Base-by-base conservation (phyloP, 2,113 vertebrate genomes). In the Pleuronectes platessa region DNA sequence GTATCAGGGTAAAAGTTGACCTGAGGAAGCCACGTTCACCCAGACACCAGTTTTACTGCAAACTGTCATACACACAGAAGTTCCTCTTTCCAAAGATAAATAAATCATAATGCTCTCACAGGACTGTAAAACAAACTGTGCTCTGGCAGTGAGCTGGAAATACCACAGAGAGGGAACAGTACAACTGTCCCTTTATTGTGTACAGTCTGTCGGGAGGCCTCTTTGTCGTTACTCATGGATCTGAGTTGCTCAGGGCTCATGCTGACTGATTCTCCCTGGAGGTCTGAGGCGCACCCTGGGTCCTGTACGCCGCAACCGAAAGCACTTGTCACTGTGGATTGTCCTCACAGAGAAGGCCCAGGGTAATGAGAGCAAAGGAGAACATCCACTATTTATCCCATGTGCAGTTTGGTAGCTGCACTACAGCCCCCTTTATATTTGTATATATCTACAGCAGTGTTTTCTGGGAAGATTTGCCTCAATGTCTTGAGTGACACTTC, bases 251-350 rank as follows among this genome's bases (percentile, higher is more conserved):
- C 37, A 11, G 51, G 79, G 18, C 65, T 49, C 60, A 66, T 27
- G 47, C 54, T 62, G 69, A 69, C 72, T 77, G 66, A 88, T 76
- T 66, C 51, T 87, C 71, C 84, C 68, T 23, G 23, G 73, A 86
- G 83, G 78, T 83, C 83, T 49, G 27, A 55, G 51, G 20, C 51
- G 3, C 20, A 68, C 51, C 27, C 65, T 54, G 49, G 27, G 65
- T 55, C 65, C 13, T 23, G 17, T 49, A 65, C 15, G 61, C 60
- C 71, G 55, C 70, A 59, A 66, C 71, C 58, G 60, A 79, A 68
- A 63, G 13, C 71, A 80, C 79, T 78, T 87, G 85, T 90, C 91
- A 87, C 74, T 76, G 77, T 68, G 49, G 53, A 81, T 89, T 13
- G 42, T 77, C 64, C 35, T 86, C 81, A 89, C 64, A 67, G 73